Base-by-base conservation (phyloP, 1,140 invertebrate species). In the Lordiphosa clarofinis region DNA sequence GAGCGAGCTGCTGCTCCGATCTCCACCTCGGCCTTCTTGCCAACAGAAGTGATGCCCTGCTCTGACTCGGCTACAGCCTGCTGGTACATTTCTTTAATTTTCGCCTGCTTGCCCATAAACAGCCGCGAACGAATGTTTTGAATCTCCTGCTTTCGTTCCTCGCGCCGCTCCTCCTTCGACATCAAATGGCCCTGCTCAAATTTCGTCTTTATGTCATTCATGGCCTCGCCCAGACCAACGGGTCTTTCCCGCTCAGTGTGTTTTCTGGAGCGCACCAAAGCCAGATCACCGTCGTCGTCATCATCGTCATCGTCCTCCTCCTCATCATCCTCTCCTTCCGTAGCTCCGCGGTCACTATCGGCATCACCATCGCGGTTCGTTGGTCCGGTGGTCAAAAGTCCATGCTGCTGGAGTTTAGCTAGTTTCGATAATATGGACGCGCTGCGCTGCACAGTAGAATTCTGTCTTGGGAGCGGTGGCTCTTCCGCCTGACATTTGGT, bases 81-180 rank as follows among this genome's bases (percentile, higher is more conserved):
- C 86, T 97, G 95, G 88, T 97, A 97, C 91, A 96, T 93, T 87
- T 97, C 95, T 79, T 97, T 97, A 89, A 97, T 95, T 75, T 95
- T 95, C 0, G 94, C 94, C 90, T 96, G 95, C 88, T 96, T 96
- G 7, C 95, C 95, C 93, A 95, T 92, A 87, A 96, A 96, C 6
- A 96, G 90, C 52, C 94, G 90, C 73, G 94, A 96, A 37, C 96
- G 91, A 73, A 97, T 95, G 56, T 93, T 94, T 82, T 95, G 94
- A 61, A 96, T 94, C 89, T 97, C 96, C 78, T 96, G 94, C 88
- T 96, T 96, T n/a, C 94, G 90, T 67, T 96, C 94, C 74, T 95
- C 94, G 5, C 93, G 92, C 28, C 94, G 90, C 64, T 95, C 93
- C 56, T 94, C 94, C 56, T 92, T 91, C 0, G 90, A 88, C 74